These are phyloP conservation scores for Nothobranchius furzeri DNA, from an alignment of 2,113 vertebrate species.

Conservation along the genomic window DNA sequence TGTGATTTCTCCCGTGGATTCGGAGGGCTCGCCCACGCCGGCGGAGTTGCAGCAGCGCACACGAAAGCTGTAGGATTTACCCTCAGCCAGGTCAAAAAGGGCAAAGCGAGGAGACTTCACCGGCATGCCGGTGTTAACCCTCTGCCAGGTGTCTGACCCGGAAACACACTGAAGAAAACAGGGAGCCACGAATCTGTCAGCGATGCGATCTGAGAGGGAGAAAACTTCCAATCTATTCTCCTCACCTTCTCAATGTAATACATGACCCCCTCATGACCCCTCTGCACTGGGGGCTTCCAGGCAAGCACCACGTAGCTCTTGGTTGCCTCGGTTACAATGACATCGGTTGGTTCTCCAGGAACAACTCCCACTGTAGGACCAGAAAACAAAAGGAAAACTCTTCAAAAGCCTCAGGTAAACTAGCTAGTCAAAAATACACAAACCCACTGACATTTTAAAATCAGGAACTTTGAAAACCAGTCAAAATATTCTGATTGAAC, in stretches of 20 bases:
- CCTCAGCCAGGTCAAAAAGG: constrained; percentile 93
- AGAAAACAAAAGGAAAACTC: constrained; percentile 27
- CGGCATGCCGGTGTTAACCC: constrained; percentile 93
- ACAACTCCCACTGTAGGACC: constrained; percentile 85
- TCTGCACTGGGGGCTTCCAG: constrained; percentile 94
- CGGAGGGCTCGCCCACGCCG: constrained; percentile 88
- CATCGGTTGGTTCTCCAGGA: constrained; percentile 88
- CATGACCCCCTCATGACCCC: constrained; percentile 97
- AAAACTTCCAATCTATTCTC: constrained; percentile 32
- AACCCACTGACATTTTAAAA: too few relatives aligned
- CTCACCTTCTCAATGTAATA: constrained; percentile 98
- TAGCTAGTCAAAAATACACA: too few relatives aligned
- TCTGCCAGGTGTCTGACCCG: constrained; percentile 92
- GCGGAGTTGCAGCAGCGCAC: constrained; percentile 97
- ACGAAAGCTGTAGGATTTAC: constrained; percentile 92
- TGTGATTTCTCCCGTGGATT: constrained; percentile 83
- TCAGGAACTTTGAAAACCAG: too few relatives aligned
- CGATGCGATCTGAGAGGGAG: neutral
- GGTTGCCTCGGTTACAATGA: constrained; percentile 94
- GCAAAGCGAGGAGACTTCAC: constrained; percentile 97
- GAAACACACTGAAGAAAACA: constrained; percentile 80
- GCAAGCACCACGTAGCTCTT: constrained; percentile 97
- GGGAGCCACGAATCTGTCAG: constrained; percentile 8
- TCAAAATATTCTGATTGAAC: too few relatives aligned
- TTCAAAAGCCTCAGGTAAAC: too few relatives aligned